These are phyloP conservation scores for Cephalotes varians DNA, from an alignment of 2,888 invertebrate species.

Conservation along the genomic window DNA sequence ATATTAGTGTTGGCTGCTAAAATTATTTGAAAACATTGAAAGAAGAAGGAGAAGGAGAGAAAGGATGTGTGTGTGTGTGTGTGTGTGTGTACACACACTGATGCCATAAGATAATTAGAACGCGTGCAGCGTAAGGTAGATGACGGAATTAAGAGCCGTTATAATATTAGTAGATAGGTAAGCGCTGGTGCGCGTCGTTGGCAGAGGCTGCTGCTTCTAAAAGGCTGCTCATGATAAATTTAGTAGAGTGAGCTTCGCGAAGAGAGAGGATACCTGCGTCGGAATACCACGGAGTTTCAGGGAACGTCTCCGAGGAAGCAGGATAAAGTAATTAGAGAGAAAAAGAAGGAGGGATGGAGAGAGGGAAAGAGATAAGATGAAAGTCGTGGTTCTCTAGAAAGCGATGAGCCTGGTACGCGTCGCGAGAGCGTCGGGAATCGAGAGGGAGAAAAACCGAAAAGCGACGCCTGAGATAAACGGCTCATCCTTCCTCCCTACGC, in stretches of 20 bases:
- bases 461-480: slow-evolving; percentile 85
- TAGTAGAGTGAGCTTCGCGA: slow-evolving; percentile 79
- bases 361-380: slow-evolving; percentile 52
- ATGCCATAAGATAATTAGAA: slow-evolving; percentile 44
- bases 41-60: no score
- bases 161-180: slow-evolving; percentile 35
- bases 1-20: slow-evolving; percentile 22
- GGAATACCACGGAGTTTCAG: slow-evolving; percentile 65
- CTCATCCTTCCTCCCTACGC: slow-evolving; percentile 81
- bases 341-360: slow-evolving; percentile 68
- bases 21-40: slow-evolving; percentile 1
- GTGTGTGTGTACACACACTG: neutral
- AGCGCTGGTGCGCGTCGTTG: slow-evolving; percentile 36
- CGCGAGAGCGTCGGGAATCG: slow-evolving; percentile 58
- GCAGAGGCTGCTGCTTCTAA: slow-evolving; percentile 39
- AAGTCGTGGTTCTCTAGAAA: slow-evolving; percentile 63
- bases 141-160: slow-evolving; percentile 45
- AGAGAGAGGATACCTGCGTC: slow-evolving; percentile 67
- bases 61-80: neutral
- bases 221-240: slow-evolving; percentile 72
- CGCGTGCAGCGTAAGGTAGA: neutral
- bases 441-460: slow-evolving; percentile 82
- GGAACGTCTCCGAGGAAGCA: slow-evolving; percentile 77
- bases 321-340: slow-evolving; percentile 78
- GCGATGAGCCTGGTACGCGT: slow-evolving; percentile 68